Evolutionary conservation across 2,797 vertebrate species (phyloP).

Genomic region (Hippocampus kuda): DNA sequence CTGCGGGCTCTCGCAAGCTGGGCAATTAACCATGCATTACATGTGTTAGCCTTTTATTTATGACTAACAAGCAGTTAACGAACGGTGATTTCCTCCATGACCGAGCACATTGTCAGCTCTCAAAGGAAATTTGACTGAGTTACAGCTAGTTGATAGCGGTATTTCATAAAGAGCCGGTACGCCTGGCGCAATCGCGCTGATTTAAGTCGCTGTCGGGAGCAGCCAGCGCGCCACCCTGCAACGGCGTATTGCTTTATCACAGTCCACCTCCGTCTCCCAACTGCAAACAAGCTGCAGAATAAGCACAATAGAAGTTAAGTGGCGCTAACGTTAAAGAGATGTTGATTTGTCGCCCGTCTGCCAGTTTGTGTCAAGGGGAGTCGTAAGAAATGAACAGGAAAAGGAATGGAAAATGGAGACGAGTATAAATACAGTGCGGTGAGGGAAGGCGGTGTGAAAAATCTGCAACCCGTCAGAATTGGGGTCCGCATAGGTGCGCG

Average conservation of each 20-base stretch:
- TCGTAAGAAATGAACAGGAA: slow-evolving; percentile 52
- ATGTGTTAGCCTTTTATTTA: slow-evolving; percentile 54
- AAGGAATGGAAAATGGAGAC: slow-evolving; percentile 20
- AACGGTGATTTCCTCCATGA: slow-evolving; percentile 53
- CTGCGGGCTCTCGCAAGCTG: slow-evolving; percentile 33
- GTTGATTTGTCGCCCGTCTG: slow-evolving; percentile 63
- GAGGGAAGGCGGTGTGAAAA: background rate
- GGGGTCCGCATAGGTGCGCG: background rate
- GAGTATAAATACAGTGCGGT: background rate
- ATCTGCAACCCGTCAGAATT: background rate
- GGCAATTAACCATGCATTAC: slow-evolving; percentile 58
- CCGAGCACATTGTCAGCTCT: slow-evolving; percentile 45
- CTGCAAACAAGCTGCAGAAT: slow-evolving; percentile 60
- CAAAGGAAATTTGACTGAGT: slow-evolving; percentile 50
- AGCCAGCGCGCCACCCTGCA: slow-evolving; percentile 37
- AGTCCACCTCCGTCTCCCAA: slow-evolving; percentile 52
- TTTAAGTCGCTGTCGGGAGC: slow-evolving; percentile 52
- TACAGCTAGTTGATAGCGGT: slow-evolving; percentile 54
- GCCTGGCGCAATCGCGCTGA: slow-evolving; percentile 52
- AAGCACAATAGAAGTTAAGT: slow-evolving; percentile 62
- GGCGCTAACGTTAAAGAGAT: slow-evolving; percentile 61
- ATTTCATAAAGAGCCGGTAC: slow-evolving; percentile 51
- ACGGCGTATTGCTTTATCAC: slow-evolving; percentile 53
- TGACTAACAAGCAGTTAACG: slow-evolving; percentile 58
- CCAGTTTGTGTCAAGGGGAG: slow-evolving; percentile 53